Evolutionary conservation across 2,797 vertebrate species (phyloP).

Genomic region (Oryzias sinensis): DNA sequence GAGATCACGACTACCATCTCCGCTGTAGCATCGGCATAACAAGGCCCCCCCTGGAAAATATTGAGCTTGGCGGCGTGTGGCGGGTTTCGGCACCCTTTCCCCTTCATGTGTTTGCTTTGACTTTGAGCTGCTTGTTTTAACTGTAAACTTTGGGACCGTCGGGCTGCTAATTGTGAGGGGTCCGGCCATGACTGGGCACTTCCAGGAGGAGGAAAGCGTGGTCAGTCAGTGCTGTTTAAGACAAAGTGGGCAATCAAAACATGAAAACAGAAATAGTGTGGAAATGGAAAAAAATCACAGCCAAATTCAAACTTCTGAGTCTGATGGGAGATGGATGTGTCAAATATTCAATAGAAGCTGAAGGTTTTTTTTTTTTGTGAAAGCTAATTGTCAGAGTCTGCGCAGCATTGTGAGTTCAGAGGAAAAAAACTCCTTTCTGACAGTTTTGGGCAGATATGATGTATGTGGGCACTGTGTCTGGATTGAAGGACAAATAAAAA

Average conservation of each 20-base stretch:
- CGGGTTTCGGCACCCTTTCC: slow-evolving; percentile 34
- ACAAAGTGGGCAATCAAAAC: slow-evolving; percentile 25
- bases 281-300: slow-evolving; percentile 35
- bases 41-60: slow-evolving; percentile 60
- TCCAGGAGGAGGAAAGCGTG: slow-evolving; percentile 35
- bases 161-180: slow-evolving; percentile 67
- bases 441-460: slow-evolving; percentile 24
- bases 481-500: slow-evolving; percentile 18
- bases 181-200: slow-evolving; percentile 49
- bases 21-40: slow-evolving; percentile 66
- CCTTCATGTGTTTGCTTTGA: slow-evolving; percentile 69
- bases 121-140: slow-evolving; percentile 72
- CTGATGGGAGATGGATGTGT: neutral
- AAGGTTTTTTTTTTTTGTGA: slow-evolving; percentile 29
- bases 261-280: slow-evolving; percentile 21
- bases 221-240: slow-evolving; percentile 16
- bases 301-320: slow-evolving; percentile 29
- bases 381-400: slow-evolving; percentile 61
- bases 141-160: slow-evolving; percentile 52
- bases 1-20: slow-evolving; percentile 74
- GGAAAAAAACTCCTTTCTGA: slow-evolving; percentile 50
- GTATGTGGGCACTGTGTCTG: slow-evolving; percentile 25
- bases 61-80: slow-evolving; percentile 69
- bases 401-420: slow-evolving; percentile 40
- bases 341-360: neutral